Percentiles rank a stretch among this genome's conserved stretches.
Evolutionary conservation across 2,113 vertebrate genomes (phyloP).

Genomic region (Microtus ochrogaster): DNA sequence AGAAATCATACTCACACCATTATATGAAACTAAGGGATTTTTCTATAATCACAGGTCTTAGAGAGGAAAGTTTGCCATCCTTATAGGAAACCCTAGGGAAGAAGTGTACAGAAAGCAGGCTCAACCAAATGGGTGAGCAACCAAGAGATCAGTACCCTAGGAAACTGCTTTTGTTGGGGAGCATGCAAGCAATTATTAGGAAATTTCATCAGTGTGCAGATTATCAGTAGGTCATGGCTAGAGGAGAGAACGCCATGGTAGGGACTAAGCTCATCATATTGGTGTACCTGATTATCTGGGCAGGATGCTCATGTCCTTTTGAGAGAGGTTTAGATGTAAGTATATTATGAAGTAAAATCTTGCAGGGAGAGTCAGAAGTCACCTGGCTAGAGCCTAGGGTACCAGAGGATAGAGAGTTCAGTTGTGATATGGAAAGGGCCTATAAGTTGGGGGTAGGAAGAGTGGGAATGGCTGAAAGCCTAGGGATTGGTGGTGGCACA

Average conservation of each 20-base stretch:
- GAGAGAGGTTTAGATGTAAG: neutral
- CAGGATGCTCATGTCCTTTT: neutral
- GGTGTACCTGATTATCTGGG: neutral
- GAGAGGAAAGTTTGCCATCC: neutral
- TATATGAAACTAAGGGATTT: neutral
- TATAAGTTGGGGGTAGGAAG: neutral
- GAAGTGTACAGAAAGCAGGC: neutral
- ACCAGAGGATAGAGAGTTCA: too few species aligned
- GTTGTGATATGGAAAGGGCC: neutral
- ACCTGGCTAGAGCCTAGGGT: neutral
- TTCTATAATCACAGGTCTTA: neutral
- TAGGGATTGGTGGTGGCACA: neutral
- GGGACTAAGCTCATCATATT: neutral
- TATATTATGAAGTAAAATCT: neutral
- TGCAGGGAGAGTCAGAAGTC: neutral
- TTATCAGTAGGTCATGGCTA: neutral
- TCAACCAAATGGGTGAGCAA: neutral
- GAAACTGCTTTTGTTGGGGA: neutral
- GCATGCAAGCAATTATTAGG: neutral
- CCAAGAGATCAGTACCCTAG: neutral
- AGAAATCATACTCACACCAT: neutral
- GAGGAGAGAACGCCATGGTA: neutral
- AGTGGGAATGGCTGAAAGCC: neutral
- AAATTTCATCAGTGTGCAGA: neutral
- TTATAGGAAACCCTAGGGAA: neutral